Base-by-base conservation (phyloP, 2,888 invertebrate species). In the Crossocerus cetratus region DNA sequence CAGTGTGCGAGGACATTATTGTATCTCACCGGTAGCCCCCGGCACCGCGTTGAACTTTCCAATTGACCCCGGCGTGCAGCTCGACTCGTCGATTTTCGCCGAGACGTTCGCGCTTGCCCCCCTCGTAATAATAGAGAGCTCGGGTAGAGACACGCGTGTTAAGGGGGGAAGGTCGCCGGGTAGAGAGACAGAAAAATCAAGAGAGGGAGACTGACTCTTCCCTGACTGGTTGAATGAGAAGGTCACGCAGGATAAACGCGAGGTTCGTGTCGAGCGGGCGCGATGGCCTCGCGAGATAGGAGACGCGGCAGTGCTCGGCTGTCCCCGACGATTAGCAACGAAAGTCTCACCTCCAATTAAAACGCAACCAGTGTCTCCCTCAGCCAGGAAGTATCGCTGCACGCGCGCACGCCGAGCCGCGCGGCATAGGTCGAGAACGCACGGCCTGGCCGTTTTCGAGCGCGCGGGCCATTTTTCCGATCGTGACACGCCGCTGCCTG, bases 161-260 rank as follows among this genome's bases (percentile, higher is more conserved):
- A 4, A 32, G 8, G 8, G 32, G 32, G 32, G 32, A 32, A 32
- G 32, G 32, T 32, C 11, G 32, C 71, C 22, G 23, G 68, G 18
- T 32, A 32, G 32, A 53, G 55, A 21, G 22, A 60, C 14, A 42
- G 22, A 11, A 16, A n/a, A 20, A 49, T 18, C 5, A 16, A n/a
- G 20, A 32, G 56, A 63, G 44, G 55, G 20, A 3, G 32, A 22
- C 8, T 44, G 16, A 49, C 56, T 57, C 22, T 13, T 54, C 18
- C 21, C n/a, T 20, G 20, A 69, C 55, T 22, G 5, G 4, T 49
- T 49, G n/a, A 16, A 49, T 16, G 18, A 21, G 20, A 16, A 43
- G 55, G 63, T 70, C 69, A 76, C 70, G 69, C 66, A 69, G 45
- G 57, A 49, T 69, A 43, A 16, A 49, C 59, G 56, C 21, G 57